Evolutionary conservation across 2,797 vertebrate species (phyloP).

Genomic region (Pantherophis vulpinus): DNA sequence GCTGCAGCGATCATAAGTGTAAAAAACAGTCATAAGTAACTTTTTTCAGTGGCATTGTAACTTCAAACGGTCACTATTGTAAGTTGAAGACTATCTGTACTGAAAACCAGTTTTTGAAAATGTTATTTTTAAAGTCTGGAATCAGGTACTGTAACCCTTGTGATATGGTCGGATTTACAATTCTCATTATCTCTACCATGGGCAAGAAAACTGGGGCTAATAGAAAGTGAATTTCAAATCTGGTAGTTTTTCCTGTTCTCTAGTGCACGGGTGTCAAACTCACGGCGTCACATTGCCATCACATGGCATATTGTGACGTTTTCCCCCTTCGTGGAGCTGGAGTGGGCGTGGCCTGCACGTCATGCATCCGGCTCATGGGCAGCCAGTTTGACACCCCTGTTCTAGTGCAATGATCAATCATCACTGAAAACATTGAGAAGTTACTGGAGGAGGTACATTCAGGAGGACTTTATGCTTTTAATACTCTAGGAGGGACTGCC

Average conservation of each 20-base stretch:
- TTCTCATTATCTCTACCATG: background rate
- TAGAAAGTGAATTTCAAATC: background rate
- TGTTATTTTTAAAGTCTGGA: background rate
- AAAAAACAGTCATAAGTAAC: background rate
- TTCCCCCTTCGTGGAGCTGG: too few relatives aligned
- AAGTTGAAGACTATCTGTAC: background rate
- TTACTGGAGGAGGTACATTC: background rate
- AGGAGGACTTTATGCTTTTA: background rate
- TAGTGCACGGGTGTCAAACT: background rate
- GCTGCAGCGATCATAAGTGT: background rate
- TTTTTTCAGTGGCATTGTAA: background rate
- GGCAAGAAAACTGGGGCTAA: background rate
- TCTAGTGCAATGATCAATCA: background rate
- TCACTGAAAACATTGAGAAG: background rate
- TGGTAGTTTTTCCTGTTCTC: background rate
- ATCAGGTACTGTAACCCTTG: background rate
- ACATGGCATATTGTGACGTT: too few relatives aligned
- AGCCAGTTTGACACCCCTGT: too few relatives aligned
- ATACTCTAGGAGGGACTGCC: background rate
- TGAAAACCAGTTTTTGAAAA: background rate
- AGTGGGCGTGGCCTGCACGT: too few relatives aligned
- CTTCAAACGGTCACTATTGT: background rate
- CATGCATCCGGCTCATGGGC: too few relatives aligned
- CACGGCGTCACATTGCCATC: too few relatives aligned
- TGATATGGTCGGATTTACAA: background rate